Base-by-base conservation (phyloP, 1,140 invertebrate species). In the Agraylea sexmaculata region DNA sequence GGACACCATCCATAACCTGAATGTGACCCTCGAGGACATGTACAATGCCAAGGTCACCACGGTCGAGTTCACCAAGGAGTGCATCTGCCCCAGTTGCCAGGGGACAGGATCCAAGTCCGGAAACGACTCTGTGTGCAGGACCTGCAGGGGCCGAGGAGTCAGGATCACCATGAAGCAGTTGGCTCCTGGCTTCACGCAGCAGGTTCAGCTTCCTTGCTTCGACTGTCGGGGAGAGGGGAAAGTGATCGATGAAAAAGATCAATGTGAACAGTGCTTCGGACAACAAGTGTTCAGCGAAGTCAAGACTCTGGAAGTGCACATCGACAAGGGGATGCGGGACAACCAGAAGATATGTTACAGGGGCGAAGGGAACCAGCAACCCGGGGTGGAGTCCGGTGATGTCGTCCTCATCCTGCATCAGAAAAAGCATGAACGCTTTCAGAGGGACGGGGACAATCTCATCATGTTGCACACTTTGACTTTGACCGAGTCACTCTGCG, bases 251-350 rank as follows among this genome's bases (percentile, higher is more conserved):
- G 80, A 87, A 31, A 87, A 84, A 54, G 79, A 88, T 59, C 72
- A 75, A 22, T 95, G 90, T 58, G 71, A 73, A 50, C 68, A 64
- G 27, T 95, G 91, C 57, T 70, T 73, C 49, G 92, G 89, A 12
- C 79, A 78, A 42, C 91, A 92, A 62, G 78, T 87, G 19, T 58
- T 73, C 30, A 75, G 73, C 58, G 77, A 77, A 69, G 81, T 66
- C 45, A 87, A 90, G 64, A 81, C 87, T 36, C 59, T 93, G 4
- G 86, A 91, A 58, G 84, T 94, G 17, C 78, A 88, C 57, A 76
- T 96, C 45, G 87, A 94, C 51, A 89, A 89, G 64, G 89, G 86
- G 47, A 92, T 91, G 83, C 73, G 74, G 40, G 83, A 94, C 54
- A 80, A 80, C 37, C 78, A 91, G 51, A 91, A 88, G 58, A 83